These are phyloP conservation scores for Tychaedon coryphoeus DNA, from an alignment of 2,113 vertebrate species.

Conservation along the genomic window DNA sequence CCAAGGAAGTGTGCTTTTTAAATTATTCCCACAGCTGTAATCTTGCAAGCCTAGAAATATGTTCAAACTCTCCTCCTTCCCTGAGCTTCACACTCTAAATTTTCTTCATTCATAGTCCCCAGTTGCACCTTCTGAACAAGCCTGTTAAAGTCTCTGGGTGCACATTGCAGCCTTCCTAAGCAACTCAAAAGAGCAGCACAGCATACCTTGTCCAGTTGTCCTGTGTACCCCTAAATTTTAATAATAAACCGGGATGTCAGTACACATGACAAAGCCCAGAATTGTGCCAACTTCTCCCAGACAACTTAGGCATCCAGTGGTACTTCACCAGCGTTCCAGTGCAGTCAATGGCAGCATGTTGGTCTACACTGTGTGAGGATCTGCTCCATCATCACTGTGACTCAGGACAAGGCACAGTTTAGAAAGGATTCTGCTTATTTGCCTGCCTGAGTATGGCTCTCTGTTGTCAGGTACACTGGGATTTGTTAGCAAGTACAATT, in stretches of 20 bases:
- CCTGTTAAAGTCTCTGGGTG: not conserved
- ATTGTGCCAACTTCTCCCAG: not conserved
- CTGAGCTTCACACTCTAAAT: not conserved
- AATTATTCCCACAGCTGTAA: slow-evolving; percentile 50
- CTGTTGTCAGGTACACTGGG: not conserved
- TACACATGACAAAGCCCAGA: not conserved
- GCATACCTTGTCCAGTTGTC: not conserved
- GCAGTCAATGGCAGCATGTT: not conserved
- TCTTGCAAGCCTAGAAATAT: not conserved
- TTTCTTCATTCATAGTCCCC: slow-evolving; percentile 28
- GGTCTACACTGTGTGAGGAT: not conserved
- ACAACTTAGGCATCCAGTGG: not conserved
- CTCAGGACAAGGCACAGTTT: not conserved
- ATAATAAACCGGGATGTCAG: not conserved
- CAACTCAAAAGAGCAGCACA: not conserved
- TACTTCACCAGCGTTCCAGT: not conserved
- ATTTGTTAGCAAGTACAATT: not conserved
- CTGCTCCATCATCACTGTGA: not conserved
- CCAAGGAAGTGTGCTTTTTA: slow-evolving; percentile 1
- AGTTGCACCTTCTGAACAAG: not conserved
- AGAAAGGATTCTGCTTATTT: not conserved
- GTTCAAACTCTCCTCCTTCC: not conserved
- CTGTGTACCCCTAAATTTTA: not conserved
- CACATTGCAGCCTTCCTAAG: not conserved
- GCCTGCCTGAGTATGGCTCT: not conserved